Evolutionary conservation across 2,888 invertebrate genomes (phyloP).

Genomic region (Aricia artaxerxes): DNA sequence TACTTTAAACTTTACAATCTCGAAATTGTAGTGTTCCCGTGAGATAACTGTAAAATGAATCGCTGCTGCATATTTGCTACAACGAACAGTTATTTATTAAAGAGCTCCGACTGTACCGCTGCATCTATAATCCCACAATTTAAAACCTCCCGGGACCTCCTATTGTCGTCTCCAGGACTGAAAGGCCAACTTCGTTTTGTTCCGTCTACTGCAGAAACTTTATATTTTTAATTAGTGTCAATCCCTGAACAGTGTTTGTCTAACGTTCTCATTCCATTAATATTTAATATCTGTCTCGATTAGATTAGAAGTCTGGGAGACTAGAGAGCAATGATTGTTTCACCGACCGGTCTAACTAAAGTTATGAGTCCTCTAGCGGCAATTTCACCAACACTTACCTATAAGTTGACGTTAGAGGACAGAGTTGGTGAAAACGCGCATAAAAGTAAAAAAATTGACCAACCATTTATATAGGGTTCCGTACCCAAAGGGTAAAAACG

Average conservation of each 20-base stretch:
- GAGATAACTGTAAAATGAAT: not conserved
- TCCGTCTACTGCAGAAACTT: conserved; percentile 20
- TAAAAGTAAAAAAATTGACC: too few species aligned
- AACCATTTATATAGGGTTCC: too few species aligned
- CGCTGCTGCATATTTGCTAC: not conserved
- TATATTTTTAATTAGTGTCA: conserved; percentile 16
- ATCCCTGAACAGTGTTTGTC: not conserved
- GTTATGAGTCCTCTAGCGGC: not conserved
- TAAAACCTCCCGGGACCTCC: not conserved
- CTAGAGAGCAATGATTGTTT: not conserved
- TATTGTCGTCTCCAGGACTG: conserved; percentile 15
- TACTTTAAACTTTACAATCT: not conserved
- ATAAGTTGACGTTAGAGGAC: not conserved
- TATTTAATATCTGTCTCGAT: not conserved
- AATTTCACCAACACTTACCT: not conserved
- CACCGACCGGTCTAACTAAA: not conserved
- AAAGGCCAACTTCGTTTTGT: conserved; percentile 26
- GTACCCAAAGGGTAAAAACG: too few species aligned
- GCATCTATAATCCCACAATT: conserved; percentile 11
- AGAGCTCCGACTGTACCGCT: not conserved
- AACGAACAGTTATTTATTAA: not conserved
- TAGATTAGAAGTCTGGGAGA: not conserved
- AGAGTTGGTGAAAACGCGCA: not conserved
- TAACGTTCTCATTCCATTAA: not conserved
- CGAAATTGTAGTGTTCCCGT: not conserved